These are phyloP conservation scores for Apostichopus leukothele DNA, from an alignment of 53 echinoderm and acorn worm species.

Conservation along the genomic window DNA sequence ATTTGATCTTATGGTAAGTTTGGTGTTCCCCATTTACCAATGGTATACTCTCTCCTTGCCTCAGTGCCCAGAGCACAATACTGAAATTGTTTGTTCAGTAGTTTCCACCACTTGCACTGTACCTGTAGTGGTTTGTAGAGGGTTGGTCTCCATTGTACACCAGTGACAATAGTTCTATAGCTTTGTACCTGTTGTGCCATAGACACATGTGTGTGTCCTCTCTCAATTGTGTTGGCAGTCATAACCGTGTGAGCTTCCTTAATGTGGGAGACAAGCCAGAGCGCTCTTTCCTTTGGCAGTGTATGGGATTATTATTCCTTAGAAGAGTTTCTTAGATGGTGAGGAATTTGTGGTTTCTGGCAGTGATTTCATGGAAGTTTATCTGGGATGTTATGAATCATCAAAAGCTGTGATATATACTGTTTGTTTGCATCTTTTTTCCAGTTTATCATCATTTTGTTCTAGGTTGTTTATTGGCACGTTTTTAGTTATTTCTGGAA, in stretches of 20 bases:
- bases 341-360: not conserved
- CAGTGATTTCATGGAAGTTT: not conserved
- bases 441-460: too few species aligned
- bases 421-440: too few species aligned
- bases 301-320: not conserved
- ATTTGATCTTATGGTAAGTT: too few species aligned
- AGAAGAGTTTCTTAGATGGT: not conserved
- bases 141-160: not conserved
- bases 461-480: too few species aligned
- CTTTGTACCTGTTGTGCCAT: not conserved
- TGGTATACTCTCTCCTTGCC: not conserved
- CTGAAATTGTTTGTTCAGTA: conserved; percentile 1
- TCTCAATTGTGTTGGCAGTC: not conserved
- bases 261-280: not conserved
- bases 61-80: conserved; percentile 38
- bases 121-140: not conserved
- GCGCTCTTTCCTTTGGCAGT: not conserved
- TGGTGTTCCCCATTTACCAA: not conserved
- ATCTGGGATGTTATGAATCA: not conserved
- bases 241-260: not conserved
- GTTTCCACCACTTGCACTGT: not conserved
- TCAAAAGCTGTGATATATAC: too few species aligned
- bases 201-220: not conserved
- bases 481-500: too few species aligned
- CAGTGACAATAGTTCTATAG: not conserved